phyloP scores from a whole-genome alignment of 2,888 invertebrate genomes.

The Leptothorax acervorum region DNA sequence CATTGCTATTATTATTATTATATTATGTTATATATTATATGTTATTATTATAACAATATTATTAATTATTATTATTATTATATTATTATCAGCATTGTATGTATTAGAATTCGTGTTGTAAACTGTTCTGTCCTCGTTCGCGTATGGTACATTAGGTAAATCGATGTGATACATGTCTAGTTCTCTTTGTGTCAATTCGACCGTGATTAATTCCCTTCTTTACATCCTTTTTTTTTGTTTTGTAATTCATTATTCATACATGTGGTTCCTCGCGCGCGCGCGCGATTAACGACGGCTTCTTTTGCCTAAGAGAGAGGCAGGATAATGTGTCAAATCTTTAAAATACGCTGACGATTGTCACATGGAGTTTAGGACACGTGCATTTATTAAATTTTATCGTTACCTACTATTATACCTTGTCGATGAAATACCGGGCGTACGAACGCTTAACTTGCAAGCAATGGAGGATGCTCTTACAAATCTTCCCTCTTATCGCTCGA shows the following conservation, averaged over 20 bases:
- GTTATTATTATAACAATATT: conserved; percentile 70
- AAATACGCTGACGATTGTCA: conserved; percentile 85
- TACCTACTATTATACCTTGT: conserved; percentile 69
- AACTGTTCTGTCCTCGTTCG: conserved; percentile 75
- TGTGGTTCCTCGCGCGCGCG: conserved; percentile 66
- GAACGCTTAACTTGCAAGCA: conserved; percentile 12
- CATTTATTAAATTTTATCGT: conserved; percentile 83
- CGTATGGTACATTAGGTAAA: conserved; percentile 79
- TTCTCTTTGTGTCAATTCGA: conserved; percentile 76
- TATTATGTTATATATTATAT: conserved; percentile 66
- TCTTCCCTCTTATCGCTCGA: conserved; percentile 1
- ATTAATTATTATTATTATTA: conserved; percentile 67
- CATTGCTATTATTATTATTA: conserved; percentile 60
- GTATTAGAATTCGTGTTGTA: conserved; percentile 74
- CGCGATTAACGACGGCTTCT: conserved; percentile 55
- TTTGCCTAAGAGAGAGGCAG: conserved; percentile 31
- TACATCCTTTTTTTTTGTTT: conserved; percentile 49
- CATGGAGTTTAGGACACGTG: conserved; percentile 82
- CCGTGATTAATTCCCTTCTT: conserved; percentile 49
- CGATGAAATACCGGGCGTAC: conserved; percentile 54
- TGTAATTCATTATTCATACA: conserved; percentile 27
- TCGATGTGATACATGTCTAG: conserved; percentile 82
- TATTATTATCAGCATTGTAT: conserved; percentile 52
- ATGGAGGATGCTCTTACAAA: background rate
- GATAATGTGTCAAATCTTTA: conserved; percentile 73